These are phyloP conservation scores for Hipparchia sbordonii DNA, from an alignment of 2,888 invertebrate genomes.

Conservation along the genomic window DNA sequence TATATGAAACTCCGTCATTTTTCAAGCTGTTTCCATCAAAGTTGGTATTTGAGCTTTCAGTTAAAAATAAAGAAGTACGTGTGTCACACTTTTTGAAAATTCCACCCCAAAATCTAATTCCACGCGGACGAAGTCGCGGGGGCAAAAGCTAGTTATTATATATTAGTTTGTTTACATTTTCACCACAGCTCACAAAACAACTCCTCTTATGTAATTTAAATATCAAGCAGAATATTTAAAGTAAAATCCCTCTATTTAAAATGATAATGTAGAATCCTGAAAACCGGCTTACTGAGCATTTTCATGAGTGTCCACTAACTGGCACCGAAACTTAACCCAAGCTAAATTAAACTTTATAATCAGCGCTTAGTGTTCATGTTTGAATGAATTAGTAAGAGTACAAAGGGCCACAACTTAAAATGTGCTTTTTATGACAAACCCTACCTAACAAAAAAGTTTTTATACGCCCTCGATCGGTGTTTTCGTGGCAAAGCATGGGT, in stretches of 20 bases:
- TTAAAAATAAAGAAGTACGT: too few species aligned
- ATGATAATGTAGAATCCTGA: constrained; percentile 32
- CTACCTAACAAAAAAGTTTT: constrained; percentile 25
- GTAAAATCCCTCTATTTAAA: constrained; percentile 7
- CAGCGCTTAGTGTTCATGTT: constrained; percentile 5
- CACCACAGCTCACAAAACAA: too few species aligned
- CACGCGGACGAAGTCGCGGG: too few species aligned
- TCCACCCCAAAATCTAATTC: too few species aligned
- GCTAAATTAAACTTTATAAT: constrained; percentile 22
- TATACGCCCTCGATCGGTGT: constrained; percentile 20
- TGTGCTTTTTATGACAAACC: constrained; percentile 28
- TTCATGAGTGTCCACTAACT: constrained; percentile 17
- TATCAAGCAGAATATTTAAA: neutral
- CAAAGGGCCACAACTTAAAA: constrained; percentile 23
- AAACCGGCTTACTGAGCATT: constrained; percentile 33
- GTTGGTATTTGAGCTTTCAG: too few species aligned
- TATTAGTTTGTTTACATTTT: too few species aligned
- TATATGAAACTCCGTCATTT: too few species aligned
- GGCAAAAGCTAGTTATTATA: too few species aligned
- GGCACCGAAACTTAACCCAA: constrained; percentile 1
- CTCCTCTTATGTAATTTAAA: too few species aligned
- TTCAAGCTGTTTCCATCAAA: too few species aligned
- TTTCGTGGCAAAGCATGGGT: neutral
- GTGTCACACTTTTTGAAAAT: too few species aligned
- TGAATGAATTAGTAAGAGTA: neutral